Evolutionary conservation across 2,888 invertebrate genomes (phyloP).

Genomic region (Tetragonula carbonaria): DNA sequence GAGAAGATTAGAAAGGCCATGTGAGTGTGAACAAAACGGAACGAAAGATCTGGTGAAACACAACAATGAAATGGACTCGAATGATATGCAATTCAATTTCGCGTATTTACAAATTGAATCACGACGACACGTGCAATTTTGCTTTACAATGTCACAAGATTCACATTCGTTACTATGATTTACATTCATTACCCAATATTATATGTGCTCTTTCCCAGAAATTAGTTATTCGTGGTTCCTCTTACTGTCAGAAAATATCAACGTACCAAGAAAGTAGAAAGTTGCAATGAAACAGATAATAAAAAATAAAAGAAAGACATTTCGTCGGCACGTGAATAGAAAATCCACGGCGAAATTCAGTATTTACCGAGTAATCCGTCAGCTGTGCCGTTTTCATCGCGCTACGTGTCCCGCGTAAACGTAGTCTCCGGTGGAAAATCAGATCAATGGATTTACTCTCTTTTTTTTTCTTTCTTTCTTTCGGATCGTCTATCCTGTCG

Average conservation of each 20-base stretch:
- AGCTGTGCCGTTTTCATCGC: conserved; percentile 42
- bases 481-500: not conserved
- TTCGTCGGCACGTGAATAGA: not conserved
- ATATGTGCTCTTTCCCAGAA: not conserved
- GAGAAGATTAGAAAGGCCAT: no score
- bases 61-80: not conserved
- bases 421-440: conserved; percentile 44
- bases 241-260: conserved; percentile 7
- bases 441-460: conserved; percentile 52
- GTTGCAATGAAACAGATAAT: not conserved
- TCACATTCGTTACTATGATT: conserved; percentile 6
- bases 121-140: not conserved
- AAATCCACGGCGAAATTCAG: conserved; percentile 43
- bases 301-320: not conserved
- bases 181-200: conserved; percentile 5
- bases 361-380: conserved; percentile 50
- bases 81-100: conserved; percentile 6
- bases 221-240: conserved; percentile 2
- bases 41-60: no score
- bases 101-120: conserved; percentile 7
- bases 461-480: conserved; percentile 11
- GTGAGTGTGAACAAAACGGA: no score
- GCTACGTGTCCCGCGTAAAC: conserved; percentile 12
- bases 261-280: not conserved
- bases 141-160: conserved; percentile 41